Conservation (phyloP, 2,797 vertebrate species). For the Nyctalus aviator region DNA sequence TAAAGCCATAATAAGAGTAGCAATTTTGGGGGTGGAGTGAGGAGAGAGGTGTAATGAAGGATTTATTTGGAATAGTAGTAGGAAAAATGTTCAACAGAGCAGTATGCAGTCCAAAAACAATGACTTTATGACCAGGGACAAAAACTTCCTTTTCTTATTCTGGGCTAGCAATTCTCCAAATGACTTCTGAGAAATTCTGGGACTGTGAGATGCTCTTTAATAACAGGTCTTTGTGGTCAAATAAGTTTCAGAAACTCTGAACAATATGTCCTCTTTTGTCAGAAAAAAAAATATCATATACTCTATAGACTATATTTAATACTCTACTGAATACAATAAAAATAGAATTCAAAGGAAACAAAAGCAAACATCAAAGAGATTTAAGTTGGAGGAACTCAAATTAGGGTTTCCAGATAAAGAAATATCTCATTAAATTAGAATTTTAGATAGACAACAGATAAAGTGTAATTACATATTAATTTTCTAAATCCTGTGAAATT, state of each 20-base stretch:
- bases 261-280: background rate
- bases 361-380: conserved; percentile 21
- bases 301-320: background rate
- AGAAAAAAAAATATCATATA: background rate
- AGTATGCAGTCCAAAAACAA: background rate
- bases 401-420: background rate
- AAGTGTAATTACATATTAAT: conserved; percentile 28
- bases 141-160: background rate
- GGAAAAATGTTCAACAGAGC: background rate
- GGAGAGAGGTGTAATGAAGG: background rate
- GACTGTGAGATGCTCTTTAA: background rate
- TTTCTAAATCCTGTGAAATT: background rate
- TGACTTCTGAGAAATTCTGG: conserved; percentile 2
- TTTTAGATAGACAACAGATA: conserved; percentile 32
- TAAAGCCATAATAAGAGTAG: background rate
- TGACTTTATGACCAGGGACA: background rate
- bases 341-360: background rate
- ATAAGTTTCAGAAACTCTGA: background rate
- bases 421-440: background rate
- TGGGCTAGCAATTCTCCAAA: background rate
- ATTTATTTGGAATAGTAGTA: background rate
- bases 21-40: background rate
- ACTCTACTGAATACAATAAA: background rate
- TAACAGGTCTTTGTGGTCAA: background rate
- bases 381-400: conserved; percentile 3